Evolutionary conservation across 2,888 invertebrate species (phyloP), one percentile per base, ranked within the genome.

Genomic region (Scaptomyza polygonia): DNA sequence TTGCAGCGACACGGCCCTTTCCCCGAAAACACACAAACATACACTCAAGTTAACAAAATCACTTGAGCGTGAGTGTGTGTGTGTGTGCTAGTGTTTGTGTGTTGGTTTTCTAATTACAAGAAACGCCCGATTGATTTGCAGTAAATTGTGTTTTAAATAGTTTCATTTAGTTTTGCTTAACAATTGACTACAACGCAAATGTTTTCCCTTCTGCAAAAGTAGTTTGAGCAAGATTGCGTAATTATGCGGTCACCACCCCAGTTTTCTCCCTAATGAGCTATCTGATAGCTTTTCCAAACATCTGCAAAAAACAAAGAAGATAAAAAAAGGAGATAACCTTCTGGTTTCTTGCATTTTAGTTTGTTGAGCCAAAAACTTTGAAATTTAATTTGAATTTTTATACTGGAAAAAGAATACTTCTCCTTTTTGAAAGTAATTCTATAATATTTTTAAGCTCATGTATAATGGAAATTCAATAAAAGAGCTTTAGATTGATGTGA

Each of bases 121-220:
- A 71, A 63, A 68, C 74, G 79, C 62, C 70, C 82, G 68, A 85
- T 88, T 85, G 88, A 86, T 85, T 85, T 71, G 36, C 67, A 70
- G 54, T 67, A 88, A 88, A 88, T 88, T 79, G 85, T 72, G 61
- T 79, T 84, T 84, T 84, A 86, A 84, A 86, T 88, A 84, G 84
- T 84, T 88, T 77, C 66, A 62, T 64, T 79, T 67, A 83, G 77
- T 66, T 76, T 77, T 55, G 34, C 59, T 67, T 53, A 61, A 62
- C 48, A 62, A 74, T 64, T 55, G 25, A 76, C 53, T 68, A 66
- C 84, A 80, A 80, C 73, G 78, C 64, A 62, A 43, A 49, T 56
- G 61, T 52, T 59, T 43, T 42, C 39, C 25, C 25, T 32, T 49
- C 32, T 11, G 29, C 51, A 9, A 16, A 49, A 54, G 29, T 67